These are phyloP conservation scores for Ceraclea dissimilis DNA, from an alignment of 2,888 invertebrate genomes.

Conservation along the genomic window DNA sequence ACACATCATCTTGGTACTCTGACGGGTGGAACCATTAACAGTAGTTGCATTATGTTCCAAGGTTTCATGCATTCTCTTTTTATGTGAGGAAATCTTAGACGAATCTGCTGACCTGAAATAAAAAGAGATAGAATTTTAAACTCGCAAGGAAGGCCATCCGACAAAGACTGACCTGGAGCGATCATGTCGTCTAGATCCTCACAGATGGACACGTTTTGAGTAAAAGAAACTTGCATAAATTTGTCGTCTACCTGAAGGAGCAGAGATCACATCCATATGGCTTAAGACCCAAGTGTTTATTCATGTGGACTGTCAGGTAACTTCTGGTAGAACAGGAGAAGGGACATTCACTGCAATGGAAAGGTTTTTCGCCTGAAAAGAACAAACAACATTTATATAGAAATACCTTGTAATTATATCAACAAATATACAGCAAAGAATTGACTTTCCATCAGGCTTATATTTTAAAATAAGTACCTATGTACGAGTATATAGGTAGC, in stretches of 20 bases:
- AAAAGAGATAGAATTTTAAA: not conserved
- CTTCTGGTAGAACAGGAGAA: constrained; percentile 20
- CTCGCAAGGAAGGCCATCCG: too few species aligned
- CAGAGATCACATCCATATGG: constrained; percentile 18
- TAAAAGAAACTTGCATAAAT: too few species aligned
- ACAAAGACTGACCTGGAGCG: too few species aligned
- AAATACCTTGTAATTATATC: too few species aligned
- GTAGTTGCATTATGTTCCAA: not conserved
- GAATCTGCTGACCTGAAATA: constrained; percentile 4
- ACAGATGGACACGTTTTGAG: too few species aligned
- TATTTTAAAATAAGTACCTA: too few species aligned
- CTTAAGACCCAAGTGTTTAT: constrained; percentile 20
- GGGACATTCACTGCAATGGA: constrained; percentile 13
- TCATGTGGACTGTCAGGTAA: constrained; percentile 22
- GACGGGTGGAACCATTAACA: not conserved
- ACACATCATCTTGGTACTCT: not conserved
- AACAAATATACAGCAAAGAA: too few species aligned
- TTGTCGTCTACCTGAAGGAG: constrained; percentile 20
- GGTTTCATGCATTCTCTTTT: not conserved
- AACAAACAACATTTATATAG: too few species aligned
- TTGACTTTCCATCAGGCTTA: too few species aligned
- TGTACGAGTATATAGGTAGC: too few species aligned
- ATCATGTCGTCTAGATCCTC: too few species aligned
- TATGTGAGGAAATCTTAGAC: not conserved
- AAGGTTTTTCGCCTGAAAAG: constrained; percentile 20